Conservation (phyloP, 2,888 invertebrate species). For the Achlya flavicornis region DNA sequence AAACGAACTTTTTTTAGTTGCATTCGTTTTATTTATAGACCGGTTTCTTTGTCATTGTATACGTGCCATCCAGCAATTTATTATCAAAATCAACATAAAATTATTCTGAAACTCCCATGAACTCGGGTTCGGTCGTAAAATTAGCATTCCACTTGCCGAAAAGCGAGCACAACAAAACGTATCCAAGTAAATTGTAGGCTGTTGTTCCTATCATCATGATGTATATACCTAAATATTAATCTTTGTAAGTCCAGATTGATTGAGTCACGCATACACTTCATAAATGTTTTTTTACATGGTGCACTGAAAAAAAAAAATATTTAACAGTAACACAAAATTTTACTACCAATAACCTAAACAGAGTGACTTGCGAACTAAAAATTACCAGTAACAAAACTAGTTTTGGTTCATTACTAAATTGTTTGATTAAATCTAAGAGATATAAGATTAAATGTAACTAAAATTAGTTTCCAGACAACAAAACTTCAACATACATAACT, state of each 20-base stretch:
- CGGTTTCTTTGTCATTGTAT: background rate
- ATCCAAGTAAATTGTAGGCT: background rate
- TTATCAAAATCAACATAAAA: constrained; percentile 8
- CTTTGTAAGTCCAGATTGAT: background rate
- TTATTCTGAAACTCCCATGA: constrained; percentile 7
- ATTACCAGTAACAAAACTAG: too few relatives aligned
- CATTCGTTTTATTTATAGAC: constrained; percentile 1
- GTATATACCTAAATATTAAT: background rate
- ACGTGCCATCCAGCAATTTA: constrained; percentile 7
- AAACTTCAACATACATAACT: too few relatives aligned
- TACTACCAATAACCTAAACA: too few relatives aligned
- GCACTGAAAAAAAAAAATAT: too few relatives aligned
- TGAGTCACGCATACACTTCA: background rate
- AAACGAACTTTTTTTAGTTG: background rate
- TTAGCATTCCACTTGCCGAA: constrained; percentile 7
- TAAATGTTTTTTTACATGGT: background rate
- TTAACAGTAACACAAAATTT: too few relatives aligned
- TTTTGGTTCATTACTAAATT: too few relatives aligned
- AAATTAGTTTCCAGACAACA: too few relatives aligned
- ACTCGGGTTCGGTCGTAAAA: constrained; percentile 10
- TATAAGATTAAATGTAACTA: too few relatives aligned
- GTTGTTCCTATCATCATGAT: constrained; percentile 2
- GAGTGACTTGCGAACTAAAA: too few relatives aligned
- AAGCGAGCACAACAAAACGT: constrained; percentile 1
- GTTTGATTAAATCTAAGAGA: too few relatives aligned